Conservation (phyloP, 2,797 vertebrate species). For the Melanotaenia parkinsoni region DNA sequence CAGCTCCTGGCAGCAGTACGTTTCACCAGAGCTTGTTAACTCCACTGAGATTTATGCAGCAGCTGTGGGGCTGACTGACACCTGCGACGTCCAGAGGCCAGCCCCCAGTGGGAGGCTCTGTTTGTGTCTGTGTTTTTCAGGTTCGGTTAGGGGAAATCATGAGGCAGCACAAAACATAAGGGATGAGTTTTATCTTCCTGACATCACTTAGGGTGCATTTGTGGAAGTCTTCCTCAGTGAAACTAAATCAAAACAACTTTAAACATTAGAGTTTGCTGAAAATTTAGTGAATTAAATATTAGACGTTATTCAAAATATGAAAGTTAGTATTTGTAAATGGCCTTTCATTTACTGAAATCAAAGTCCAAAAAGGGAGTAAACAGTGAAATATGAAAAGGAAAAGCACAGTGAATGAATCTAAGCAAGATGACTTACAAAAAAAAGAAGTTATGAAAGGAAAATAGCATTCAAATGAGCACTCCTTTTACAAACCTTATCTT, state of each 20-base stretch:
- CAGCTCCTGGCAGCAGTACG: slow-evolving; percentile 23
- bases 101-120: slow-evolving; percentile 34
- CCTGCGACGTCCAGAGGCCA: slow-evolving; percentile 34
- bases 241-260: neutral
- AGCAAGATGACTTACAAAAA: neutral
- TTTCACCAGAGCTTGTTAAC: slow-evolving; percentile 27
- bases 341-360: neutral
- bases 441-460: too few relatives aligned
- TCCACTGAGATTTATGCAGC: slow-evolving; percentile 34
- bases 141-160: slow-evolving; percentile 13
- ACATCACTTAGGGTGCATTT: neutral
- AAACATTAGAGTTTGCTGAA: neutral
- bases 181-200: slow-evolving; percentile 9
- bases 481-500: too few relatives aligned
- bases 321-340: neutral
- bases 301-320: neutral
- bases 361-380: too few relatives aligned
- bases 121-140: slow-evolving; percentile 31
- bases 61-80: slow-evolving; percentile 42
- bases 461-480: too few relatives aligned
- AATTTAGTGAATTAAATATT: slow-evolving; percentile 4
- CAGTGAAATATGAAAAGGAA: too few relatives aligned
- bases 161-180: slow-evolving; percentile 15
- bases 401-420: neutral
- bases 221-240: neutral